phyloP scores from a whole-genome alignment of 1,140 invertebrate species.

The Hermetia illucens region DNA sequence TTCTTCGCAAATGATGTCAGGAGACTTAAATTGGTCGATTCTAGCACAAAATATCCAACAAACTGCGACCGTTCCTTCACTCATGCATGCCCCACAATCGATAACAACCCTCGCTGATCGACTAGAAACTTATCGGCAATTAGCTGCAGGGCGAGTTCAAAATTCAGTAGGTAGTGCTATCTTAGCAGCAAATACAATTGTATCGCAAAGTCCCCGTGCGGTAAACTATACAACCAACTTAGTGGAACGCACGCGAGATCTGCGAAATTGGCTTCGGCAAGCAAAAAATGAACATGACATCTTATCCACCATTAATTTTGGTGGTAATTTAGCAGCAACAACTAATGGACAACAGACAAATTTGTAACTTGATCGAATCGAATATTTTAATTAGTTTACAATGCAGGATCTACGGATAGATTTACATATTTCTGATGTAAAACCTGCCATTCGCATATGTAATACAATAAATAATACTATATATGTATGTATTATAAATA shows the following conservation, averaged over 20 bases:
- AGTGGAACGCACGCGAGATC: slow-evolving; percentile 46
- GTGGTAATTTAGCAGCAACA: slow-evolving; percentile 3
- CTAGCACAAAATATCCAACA: slow-evolving; percentile 14
- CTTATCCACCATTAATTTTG: slow-evolving; percentile 11
- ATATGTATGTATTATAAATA: too few relatives aligned
- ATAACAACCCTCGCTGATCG: slow-evolving; percentile 36
- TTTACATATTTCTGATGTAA: too few relatives aligned
- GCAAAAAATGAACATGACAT: slow-evolving; percentile 27
- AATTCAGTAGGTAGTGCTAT: slow-evolving; percentile 20
- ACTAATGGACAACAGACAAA: slow-evolving; percentile 2
- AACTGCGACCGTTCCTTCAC: slow-evolving; percentile 9
- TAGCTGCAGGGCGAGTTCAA: slow-evolving; percentile 25
- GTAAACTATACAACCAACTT: slow-evolving; percentile 37
- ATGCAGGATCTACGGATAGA: not conserved
- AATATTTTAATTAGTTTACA: too few relatives aligned
- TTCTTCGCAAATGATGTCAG: slow-evolving; percentile 40
- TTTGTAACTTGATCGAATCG: slow-evolving; percentile 2
- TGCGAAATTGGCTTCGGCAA: slow-evolving; percentile 44
- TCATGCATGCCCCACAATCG: slow-evolving; percentile 30
- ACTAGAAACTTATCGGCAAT: slow-evolving; percentile 35
- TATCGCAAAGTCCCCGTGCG: slow-evolving; percentile 32
- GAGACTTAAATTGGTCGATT: slow-evolving; percentile 43
- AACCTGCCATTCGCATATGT: too few relatives aligned
- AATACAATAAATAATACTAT: too few relatives aligned
- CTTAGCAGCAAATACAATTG: slow-evolving; percentile 30